Evolutionary conservation across 2,888 invertebrate species (phyloP).

Genomic region (Erpobdella octoculata): DNA sequence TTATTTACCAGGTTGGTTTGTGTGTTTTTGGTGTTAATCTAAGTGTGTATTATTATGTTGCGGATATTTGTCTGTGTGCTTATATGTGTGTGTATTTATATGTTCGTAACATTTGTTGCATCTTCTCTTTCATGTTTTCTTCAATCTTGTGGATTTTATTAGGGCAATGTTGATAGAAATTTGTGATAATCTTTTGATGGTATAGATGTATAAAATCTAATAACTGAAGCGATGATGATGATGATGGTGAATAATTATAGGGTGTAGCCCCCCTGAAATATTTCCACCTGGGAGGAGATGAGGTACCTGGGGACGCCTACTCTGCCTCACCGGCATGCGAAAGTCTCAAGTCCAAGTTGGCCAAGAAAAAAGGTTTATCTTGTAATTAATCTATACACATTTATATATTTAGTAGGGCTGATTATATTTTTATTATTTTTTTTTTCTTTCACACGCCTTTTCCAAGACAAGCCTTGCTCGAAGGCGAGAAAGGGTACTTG

Average conservation of each 20-base stretch:
- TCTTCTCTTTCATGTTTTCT: too few relatives aligned
- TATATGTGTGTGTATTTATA: background rate
- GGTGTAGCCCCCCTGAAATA: conserved; percentile 41
- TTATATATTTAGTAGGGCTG: too few relatives aligned
- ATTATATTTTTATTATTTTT: too few relatives aligned
- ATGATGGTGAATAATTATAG: conserved; percentile 3
- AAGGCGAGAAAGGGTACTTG: too few relatives aligned
- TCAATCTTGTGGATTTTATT: too few relatives aligned
- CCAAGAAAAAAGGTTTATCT: background rate
- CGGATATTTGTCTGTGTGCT: background rate
- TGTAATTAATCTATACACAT: too few relatives aligned
- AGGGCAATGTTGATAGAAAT: background rate
- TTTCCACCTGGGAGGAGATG: conserved; percentile 49
- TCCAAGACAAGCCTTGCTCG: too few relatives aligned
- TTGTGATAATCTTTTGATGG: background rate
- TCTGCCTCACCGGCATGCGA: conserved; percentile 43
- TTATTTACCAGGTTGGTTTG: conserved; percentile 38
- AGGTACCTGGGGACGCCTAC: conserved; percentile 45
- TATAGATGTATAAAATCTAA: background rate
- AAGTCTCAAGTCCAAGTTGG: conserved; percentile 2
- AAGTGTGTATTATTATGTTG: too few relatives aligned
- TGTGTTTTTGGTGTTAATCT: too few relatives aligned
- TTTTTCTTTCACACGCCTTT: too few relatives aligned
- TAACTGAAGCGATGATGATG: too few relatives aligned
- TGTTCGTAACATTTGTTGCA: background rate